Base-by-base conservation (phyloP, 1,140 invertebrate genomes). In the Euwallacea similis region DNA sequence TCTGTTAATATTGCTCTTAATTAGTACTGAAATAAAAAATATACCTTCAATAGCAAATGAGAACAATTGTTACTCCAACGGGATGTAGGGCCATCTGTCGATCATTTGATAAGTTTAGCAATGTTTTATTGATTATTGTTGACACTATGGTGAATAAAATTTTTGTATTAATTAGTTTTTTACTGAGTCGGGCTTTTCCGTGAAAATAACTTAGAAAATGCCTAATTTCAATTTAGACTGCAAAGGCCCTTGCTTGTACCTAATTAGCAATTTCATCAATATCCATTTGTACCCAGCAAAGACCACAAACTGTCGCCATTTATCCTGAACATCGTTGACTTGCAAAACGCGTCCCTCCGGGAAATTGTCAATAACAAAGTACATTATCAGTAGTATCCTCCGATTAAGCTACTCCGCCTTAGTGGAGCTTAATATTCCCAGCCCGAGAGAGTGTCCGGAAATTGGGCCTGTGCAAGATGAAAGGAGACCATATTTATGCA, bases 281-380 rank as follows among this genome's bases (percentile, higher is more conserved):
- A 13, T 10, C 13, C 46, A 50, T 50, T 50, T 13, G 46, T 13
- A 50, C 46, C 21, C 21, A 4, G 21, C 21, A 33, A 33, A 33
- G 13, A 50, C 46, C 46, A 13, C 46, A 50, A 50, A 50, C 46
- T 50, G 46, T 50, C 46, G 46, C 46, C 46, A 50, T 50, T 50
- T 50, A 50, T 50, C 46, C 46, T 11, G 46, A 13, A 11, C 46
- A 50, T 50, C 46, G 46, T 50, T 50, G 46, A 50, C 46, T 50
- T 50, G 46, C 46, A 50, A 50, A 50, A 50, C 46, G 46, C 9
- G 9, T 10, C 55, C 55, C 55, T 10, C 42, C 21, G 59, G 59
- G 59, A 61, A 61, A 61, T 61, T 61, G 59, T 61, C 42, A 61
- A 43, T 61, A 61, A 61, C 21, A 61, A 43, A 9, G 59, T 10